A percentile compares a stretch with the other conserved stretches of the same genome.
Conservation (phyloP, 1,140 invertebrate species). For the Helicorthomorpha holstii region DNA sequence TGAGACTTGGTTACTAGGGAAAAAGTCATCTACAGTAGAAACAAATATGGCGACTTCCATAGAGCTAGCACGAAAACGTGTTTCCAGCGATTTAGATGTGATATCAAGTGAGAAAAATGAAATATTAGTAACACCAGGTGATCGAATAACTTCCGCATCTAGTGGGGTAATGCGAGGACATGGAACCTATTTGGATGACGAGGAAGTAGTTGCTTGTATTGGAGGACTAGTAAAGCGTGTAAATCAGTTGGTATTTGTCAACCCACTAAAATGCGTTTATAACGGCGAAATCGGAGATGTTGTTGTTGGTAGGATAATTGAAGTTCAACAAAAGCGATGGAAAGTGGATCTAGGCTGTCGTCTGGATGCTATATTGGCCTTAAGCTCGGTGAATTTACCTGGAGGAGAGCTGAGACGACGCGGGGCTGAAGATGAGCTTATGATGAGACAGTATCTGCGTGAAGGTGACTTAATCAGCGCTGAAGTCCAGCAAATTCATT, state of each 20-base stretch:
- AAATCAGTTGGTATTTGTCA: slow-evolving; percentile 83
- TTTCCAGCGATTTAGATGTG: too few species aligned
- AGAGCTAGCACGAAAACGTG: too few species aligned
- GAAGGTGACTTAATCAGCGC: slow-evolving; percentile 96
- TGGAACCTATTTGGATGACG: slow-evolving; percentile 75
- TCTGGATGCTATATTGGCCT: slow-evolving; percentile 66
- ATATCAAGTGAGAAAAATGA: too few species aligned
- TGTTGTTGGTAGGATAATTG: slow-evolving; percentile 79
- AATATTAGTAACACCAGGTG: too few species aligned
- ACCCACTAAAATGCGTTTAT: slow-evolving; percentile 56
- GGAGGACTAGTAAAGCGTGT: slow-evolving; percentile 85
- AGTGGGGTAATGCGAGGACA: too few species aligned
- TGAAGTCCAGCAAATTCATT: slow-evolving; percentile 83
- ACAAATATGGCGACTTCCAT: too few species aligned
- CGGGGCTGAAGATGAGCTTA: slow-evolving; percentile 90
- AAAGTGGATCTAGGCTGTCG: slow-evolving; percentile 87
- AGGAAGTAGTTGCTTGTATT: slow-evolving; percentile 70
- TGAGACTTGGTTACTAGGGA: too few species aligned
- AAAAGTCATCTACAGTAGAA: too few species aligned
- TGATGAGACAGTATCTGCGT: slow-evolving; percentile 85
- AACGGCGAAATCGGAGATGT: slow-evolving; percentile 89
- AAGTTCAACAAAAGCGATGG: slow-evolving; percentile 83
- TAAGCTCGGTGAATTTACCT: slow-evolving; percentile 92
- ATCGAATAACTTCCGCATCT: too few species aligned
- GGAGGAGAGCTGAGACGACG: slow-evolving; percentile 86